phyloP scores from a whole-genome alignment of 1,140 invertebrate genomes.

The Drosophila cardini region DNA sequence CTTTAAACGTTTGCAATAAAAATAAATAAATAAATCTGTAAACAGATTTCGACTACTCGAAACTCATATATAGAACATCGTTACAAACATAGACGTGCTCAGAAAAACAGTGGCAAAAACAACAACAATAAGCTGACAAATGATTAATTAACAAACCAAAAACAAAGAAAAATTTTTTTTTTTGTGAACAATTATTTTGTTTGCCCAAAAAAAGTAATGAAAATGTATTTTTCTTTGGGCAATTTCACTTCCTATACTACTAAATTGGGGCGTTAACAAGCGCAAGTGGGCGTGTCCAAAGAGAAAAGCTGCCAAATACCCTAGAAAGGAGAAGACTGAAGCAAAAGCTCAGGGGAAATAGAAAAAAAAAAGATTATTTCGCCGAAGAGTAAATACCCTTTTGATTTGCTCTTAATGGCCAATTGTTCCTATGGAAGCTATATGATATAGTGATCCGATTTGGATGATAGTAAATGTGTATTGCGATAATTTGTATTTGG shows the following conservation, averaged over 20 bases:
- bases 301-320: background rate
- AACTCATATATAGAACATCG: too few relatives aligned
- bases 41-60: conserved; percentile 51
- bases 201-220: conserved; percentile 34
- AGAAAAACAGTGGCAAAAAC: conserved; percentile 28
- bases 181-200: conserved; percentile 13
- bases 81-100: conserved; percentile 26
- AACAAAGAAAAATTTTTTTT: conserved; percentile 27
- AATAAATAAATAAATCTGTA: conserved; percentile 60
- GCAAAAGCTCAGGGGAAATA: too few relatives aligned
- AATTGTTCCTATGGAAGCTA: too few relatives aligned
- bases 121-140: conserved; percentile 49
- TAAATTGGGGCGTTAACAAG: conserved; percentile 17
- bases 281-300: conserved; percentile 8
- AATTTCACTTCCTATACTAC: conserved; percentile 38
- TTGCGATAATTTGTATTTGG: too few relatives aligned
- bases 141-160: conserved; percentile 67
- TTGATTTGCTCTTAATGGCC: too few relatives aligned
- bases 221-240: conserved; percentile 9
- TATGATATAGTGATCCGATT: too few relatives aligned
- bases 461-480: too few relatives aligned
- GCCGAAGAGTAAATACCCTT: too few relatives aligned
- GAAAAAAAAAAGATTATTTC: too few relatives aligned
- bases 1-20: conserved; percentile 57
- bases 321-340: background rate